phyloP scores from a whole-genome alignment of 2,888 invertebrate genomes.

The Podabrus alpinus region DNA sequence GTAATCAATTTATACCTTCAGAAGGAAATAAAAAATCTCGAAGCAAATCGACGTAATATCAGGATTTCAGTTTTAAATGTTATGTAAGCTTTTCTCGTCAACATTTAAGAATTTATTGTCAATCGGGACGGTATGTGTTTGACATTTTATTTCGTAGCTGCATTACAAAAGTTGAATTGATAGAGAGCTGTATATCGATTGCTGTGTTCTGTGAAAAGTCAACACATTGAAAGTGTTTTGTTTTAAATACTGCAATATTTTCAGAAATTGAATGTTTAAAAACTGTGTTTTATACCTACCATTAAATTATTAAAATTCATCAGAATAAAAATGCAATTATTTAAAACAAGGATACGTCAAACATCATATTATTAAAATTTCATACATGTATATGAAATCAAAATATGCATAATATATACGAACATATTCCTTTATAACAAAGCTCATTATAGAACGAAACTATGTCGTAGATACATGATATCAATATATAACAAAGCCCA shows the following conservation, averaged over 20 bases:
- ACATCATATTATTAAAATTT: neutral
- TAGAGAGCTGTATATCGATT: neutral
- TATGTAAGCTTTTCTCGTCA: neutral
- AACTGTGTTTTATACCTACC: neutral
- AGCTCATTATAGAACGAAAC: constrained; percentile 29
- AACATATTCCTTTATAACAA: constrained; percentile 26
- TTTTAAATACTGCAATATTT: neutral
- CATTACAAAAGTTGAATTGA: neutral
- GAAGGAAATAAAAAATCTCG: neutral
- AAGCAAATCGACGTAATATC: neutral
- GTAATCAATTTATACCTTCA: neutral
- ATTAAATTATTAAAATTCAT: neutral
- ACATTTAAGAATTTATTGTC: neutral
- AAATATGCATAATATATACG: neutral
- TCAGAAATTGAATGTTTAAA: neutral
- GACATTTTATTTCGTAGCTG: neutral
- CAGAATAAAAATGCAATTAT: neutral
- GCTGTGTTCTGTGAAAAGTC: no score
- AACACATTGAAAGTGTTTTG: no score
- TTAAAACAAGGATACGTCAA: neutral
- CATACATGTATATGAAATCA: neutral
- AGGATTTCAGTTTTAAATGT: neutral
- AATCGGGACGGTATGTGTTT: neutral
- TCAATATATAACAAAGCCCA: constrained; percentile 32
- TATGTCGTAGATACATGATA: constrained; percentile 28